Base-by-base conservation (phyloP, 2,888 invertebrate genomes). In the Philereme vetulata region DNA sequence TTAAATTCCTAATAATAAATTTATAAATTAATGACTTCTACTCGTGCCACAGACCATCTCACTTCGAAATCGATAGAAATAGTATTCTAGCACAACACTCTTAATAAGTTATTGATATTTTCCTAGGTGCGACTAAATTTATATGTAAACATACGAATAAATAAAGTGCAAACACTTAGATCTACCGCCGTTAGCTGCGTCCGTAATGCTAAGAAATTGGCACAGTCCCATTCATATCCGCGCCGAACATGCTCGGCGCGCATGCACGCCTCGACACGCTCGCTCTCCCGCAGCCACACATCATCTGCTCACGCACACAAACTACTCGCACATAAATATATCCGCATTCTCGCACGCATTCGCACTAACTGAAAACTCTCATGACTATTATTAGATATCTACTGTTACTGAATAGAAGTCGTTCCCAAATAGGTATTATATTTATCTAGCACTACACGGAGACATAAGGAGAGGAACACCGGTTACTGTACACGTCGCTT, bases 111-210 rank as follows among this genome's bases (percentile, higher is more conserved):
- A 91, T 91, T 92, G 92, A 91, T 92, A 91, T 92, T 90, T 90
- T 85, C 81, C 92, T 92, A 92, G 87, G 92, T 92, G 92, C 92
- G 88, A 88, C 92, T 92, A 92, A 90, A 82, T 85, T 89, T 90
- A 89, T 89, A 85, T 81, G 83, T 92, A 90, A 90, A 85, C 90
- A 88, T 90, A 90, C 84, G 90, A 91, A 91, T 92, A 92, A 91
- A 91, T 92, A 92, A 92, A 92, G 93, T 93, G 93, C 93, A 93
- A 91, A 93, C 92, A 93, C 93, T 93, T 93, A 93, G 85, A 76
- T 84, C 93, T 93, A 93, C 88, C 79, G 78, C 88, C 86, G 77
- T 88, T 82, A 88, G 89, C 86, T 82, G 87, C 84, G 81, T 87
- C 85, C 78, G 80, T 83, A 82, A 88, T 84, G 87, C 89, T 90